Evolutionary conservation across 30 jellyfish, hydroid and myxozoan species (phyloP).

Genomic region (Pelagia noctiluca): DNA sequence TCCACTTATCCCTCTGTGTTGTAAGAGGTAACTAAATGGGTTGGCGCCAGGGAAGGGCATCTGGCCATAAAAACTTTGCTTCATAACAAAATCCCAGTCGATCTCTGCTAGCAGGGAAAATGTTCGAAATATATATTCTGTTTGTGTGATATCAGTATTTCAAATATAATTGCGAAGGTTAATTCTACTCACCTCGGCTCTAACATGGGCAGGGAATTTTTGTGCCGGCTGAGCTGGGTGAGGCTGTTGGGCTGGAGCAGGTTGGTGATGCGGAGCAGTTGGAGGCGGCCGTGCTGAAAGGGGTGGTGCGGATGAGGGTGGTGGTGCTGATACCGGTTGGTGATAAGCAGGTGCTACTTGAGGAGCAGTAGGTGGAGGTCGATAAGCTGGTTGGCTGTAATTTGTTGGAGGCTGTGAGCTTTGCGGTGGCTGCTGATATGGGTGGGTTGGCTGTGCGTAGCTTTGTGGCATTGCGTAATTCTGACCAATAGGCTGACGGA

Average conservation of each 20-base stretch:
- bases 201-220: no score
- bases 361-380: conserved; percentile 33
- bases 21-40: no score
- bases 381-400: conserved; percentile 9
- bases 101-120: no score
- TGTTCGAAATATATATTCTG: no score
- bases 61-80: no score
- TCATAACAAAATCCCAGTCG: no score
- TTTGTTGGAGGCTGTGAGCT: conserved; percentile 36
- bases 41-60: no score
- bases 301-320: conserved; percentile 37
- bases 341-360: conserved; percentile 1
- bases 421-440: conserved; percentile 50
- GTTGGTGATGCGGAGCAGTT: neutral
- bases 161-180: neutral
- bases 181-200: conserved; percentile 26
- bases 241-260: neutral
- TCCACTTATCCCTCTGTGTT: no score
- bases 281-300: no score
- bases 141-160: no score
- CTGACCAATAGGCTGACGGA: conserved; percentile 57
- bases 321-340: conserved; percentile 36
- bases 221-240: no score
- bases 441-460: neutral
- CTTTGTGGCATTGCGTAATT: conserved; percentile 55